Base-by-base conservation (phyloP, 2,113 vertebrate species). In the Seriola quinqueradiata region DNA sequence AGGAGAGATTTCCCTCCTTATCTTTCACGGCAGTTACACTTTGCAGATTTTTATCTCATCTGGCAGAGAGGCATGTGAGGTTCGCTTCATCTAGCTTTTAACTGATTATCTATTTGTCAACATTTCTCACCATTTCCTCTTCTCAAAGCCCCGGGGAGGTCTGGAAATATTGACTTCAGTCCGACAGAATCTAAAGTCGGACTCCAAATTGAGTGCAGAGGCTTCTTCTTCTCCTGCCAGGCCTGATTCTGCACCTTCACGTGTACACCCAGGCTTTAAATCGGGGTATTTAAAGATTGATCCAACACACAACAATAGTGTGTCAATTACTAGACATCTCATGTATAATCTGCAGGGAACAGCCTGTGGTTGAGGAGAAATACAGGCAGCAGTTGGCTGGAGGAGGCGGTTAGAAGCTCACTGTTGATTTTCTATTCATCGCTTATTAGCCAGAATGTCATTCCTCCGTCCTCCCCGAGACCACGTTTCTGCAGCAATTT, bases 21-120 rank as follows among this genome's bases (percentile, higher is more conserved):
- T 94, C 93, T 90, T 79, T 72, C 83, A 78, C 13, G 57, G 82
- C 93, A 94, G 92, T 92, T 91, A 89, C 85, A 90, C 80, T 86
- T 90, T 77, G 80, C 72, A 69, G 87, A 89, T 91, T 89, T 89
- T 84, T 91, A 95, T 94, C 92, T 89, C 17, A 19, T 68, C 78
- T 73, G 78, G 68, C 88, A 88, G 88, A 88, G 84, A 87, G 73
- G 79, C 84, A 81, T 84, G 84, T 81, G 83, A 91, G 85, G 67
- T 67, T 88, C 19, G 68, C 90, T 87, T 92, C 83, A 92, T 93
- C 86, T 74, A 50, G 73, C 68, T 75, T 87, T 85, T 83, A 84
- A 87, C 88, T 92, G 87, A 93, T 92, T 90, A 91, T 90, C 77
- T 89, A 65, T 92, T 93, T 92, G 90, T 91, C 85, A 90, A 90